phyloP scores from a whole-genome alignment of 2,888 invertebrate species.

The Lycocerus yunnanus region DNA sequence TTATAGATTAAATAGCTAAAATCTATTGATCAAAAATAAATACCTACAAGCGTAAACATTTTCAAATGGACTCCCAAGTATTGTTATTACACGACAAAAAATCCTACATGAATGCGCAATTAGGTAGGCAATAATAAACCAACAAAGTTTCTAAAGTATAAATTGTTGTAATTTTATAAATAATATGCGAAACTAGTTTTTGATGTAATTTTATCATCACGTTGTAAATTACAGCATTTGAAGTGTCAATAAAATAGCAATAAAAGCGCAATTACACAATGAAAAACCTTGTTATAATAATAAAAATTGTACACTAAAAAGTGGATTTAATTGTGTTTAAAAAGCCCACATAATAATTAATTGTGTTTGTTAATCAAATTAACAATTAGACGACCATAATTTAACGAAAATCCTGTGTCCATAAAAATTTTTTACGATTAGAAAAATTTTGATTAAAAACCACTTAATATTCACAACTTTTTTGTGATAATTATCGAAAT shows the following conservation, averaged over 20 bases:
- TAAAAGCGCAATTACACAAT: conserved; percentile 1
- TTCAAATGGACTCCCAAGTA: not conserved
- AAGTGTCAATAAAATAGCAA: conserved; percentile 4
- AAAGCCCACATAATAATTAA: not conserved
- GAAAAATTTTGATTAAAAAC: not conserved
- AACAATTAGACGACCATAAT: not conserved
- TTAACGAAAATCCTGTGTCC: not conserved
- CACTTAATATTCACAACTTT: not conserved
- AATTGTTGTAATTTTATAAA: not conserved
- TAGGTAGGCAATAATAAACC: not conserved
- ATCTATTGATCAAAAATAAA: not conserved
- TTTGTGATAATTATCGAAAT: not conserved
- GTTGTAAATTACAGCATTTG: not conserved
- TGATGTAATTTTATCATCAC: not conserved
- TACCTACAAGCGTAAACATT: not conserved
- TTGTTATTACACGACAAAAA: not conserved
- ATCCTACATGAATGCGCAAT: not conserved
- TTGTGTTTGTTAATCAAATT: not conserved
- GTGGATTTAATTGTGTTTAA: not conserved
- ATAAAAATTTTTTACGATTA: not conserved
- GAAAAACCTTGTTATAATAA: not conserved
- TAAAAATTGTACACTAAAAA: not conserved
- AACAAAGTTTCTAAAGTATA: not conserved
- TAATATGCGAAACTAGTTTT: not conserved
- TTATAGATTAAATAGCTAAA: not conserved